These are phyloP conservation scores for Ectropis grisescens DNA, from an alignment of 1,140 invertebrate species.

Conservation along the genomic window DNA sequence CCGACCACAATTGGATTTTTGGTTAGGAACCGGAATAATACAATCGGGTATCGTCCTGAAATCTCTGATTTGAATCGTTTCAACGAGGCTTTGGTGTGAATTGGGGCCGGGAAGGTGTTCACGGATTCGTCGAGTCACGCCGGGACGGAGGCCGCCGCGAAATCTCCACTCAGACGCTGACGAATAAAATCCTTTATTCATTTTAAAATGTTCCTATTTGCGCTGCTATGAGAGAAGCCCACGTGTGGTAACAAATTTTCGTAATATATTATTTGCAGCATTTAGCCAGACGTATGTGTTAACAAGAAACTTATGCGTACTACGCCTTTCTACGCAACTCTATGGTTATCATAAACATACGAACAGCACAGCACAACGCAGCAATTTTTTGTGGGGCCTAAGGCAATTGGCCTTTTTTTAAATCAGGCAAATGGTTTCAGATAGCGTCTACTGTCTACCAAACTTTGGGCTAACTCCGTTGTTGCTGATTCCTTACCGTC, in stretches of 20 bases:
- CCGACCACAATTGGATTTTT: slow-evolving; percentile 66
- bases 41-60: slow-evolving; percentile 63
- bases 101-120: slow-evolving; percentile 47
- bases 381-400: no score
- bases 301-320: not conserved
- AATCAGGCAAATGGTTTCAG: no score
- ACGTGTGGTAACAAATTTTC: no score
- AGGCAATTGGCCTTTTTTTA: no score
- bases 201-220: not conserved
- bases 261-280: not conserved
- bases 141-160: not conserved
- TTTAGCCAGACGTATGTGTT: not conserved
- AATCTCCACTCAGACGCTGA: not conserved
- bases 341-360: no score
- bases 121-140: slow-evolving; percentile 41
- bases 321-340: no score
- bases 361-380: no score
- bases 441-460: no score
- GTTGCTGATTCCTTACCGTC: no score
- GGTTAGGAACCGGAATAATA: slow-evolving; percentile 67
- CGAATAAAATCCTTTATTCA: not conserved
- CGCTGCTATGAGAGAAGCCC: not conserved
- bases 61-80: slow-evolving; percentile 67
- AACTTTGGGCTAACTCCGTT: no score
- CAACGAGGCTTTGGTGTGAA: slow-evolving; percentile 52